Evolutionary conservation across 2,113 vertebrate species (phyloP).

Genomic region (Grammomys dolichurus): DNA sequence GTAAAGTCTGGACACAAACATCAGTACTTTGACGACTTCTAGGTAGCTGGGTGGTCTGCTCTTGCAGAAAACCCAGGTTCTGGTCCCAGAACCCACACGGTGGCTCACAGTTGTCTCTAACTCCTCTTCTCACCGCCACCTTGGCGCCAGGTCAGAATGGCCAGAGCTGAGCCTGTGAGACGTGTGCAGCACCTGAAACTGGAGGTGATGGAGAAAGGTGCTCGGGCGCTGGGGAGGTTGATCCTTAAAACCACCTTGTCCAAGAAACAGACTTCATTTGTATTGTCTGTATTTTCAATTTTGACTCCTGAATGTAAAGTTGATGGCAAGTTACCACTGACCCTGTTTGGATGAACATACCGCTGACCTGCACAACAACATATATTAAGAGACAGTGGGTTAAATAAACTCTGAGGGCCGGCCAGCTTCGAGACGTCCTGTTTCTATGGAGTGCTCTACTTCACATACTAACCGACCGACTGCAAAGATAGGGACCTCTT

Average conservation of each 20-base stretch:
- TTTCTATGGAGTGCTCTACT: neutral
- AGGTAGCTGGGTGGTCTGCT: neutral
- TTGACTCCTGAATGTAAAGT: neutral
- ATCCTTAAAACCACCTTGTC: neutral
- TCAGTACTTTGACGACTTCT: neutral
- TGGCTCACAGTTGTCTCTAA: neutral
- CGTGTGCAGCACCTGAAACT: slow-evolving; percentile 23
- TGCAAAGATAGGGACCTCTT: neutral
- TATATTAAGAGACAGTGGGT: neutral
- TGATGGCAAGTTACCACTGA: neutral
- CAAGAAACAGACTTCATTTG: neutral
- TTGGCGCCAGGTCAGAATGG: neutral
- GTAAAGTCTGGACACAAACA: neutral
- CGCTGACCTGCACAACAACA: neutral
- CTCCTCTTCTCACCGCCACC: neutral
- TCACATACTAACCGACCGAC: slow-evolving; percentile 46
- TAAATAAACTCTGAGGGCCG: neutral
- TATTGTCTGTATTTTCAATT: neutral
- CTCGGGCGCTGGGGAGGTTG: neutral
- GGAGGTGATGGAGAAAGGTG: slow-evolving; percentile 30
- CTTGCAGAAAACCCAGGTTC: neutral
- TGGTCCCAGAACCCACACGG: neutral
- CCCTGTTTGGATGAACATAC: neutral
- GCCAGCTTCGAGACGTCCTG: neutral
- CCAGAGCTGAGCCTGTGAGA: neutral